These are phyloP conservation scores for Xanthia icteritia DNA, from an alignment of 2,888 invertebrate species.

Conservation along the genomic window DNA sequence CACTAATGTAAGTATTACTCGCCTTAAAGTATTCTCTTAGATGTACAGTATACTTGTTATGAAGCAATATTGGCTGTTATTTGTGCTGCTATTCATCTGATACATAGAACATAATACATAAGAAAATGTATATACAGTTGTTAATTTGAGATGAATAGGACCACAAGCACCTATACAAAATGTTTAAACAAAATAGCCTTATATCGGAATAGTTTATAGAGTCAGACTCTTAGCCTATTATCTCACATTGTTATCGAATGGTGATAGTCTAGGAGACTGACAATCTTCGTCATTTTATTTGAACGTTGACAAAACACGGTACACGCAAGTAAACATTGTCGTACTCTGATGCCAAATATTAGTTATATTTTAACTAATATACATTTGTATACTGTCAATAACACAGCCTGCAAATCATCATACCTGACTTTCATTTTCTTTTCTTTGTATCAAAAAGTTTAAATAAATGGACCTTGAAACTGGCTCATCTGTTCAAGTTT, in stretches of 20 bases:
- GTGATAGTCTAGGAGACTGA: slow-evolving; percentile 42
- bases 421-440: neutral
- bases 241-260: slow-evolving; percentile 3
- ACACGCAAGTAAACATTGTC: slow-evolving; percentile 66
- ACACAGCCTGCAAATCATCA: slow-evolving; percentile 46
- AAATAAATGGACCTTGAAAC: neutral
- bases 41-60: slow-evolving; percentile 62
- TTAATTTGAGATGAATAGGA: slow-evolving; percentile 33
- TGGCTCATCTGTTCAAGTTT: neutral
- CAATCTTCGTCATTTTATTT: slow-evolving; percentile 37
- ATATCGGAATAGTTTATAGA: slow-evolving; percentile 53
- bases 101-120: neutral
- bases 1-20: slow-evolving; percentile 57
- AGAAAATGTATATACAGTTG: slow-evolving; percentile 12
- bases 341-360: slow-evolving; percentile 85
- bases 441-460: neutral
- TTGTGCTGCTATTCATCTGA: slow-evolving; percentile 39
- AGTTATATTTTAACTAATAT: slow-evolving; percentile 81
- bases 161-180: slow-evolving; percentile 44
- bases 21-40: slow-evolving; percentile 61
- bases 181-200: slow-evolving; percentile 56
- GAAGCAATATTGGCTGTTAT: slow-evolving; percentile 50
- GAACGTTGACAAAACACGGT: slow-evolving; percentile 62
- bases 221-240: slow-evolving; percentile 32
- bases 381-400: slow-evolving; percentile 56